Evolutionary conservation across 2,888 invertebrate genomes (phyloP).

Genomic region (Morpho achilles): DNA sequence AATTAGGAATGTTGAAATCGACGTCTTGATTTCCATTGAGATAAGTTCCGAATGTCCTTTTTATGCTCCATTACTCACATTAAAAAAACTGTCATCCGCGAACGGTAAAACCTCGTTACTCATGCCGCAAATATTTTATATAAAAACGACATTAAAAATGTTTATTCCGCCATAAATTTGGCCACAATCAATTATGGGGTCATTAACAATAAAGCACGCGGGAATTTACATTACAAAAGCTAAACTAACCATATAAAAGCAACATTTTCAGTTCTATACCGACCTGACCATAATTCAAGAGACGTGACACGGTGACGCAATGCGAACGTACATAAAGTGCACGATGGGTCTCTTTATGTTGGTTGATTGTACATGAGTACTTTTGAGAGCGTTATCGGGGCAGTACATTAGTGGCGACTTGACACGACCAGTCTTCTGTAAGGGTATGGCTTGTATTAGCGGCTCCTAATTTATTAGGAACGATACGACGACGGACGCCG

Average conservation of each 20-base stretch:
- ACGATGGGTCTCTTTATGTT: slow-evolving; percentile 37
- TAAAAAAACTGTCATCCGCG: slow-evolving; percentile 24
- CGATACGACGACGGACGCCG: slow-evolving; percentile 75
- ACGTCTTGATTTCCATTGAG: slow-evolving; percentile 17
- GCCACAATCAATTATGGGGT: slow-evolving; percentile 58
- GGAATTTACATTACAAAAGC: slow-evolving; percentile 62
- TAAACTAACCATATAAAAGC: slow-evolving; percentile 65
- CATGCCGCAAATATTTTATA: slow-evolving; percentile 36
- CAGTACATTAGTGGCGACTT: slow-evolving; percentile 73
- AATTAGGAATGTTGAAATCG: slow-evolving; percentile 23
- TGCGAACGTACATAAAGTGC: slow-evolving; percentile 22
- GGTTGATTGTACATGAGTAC: slow-evolving; percentile 54
- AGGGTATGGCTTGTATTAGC: slow-evolving; percentile 73
- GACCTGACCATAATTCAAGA: slow-evolving; percentile 34
- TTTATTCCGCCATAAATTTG: slow-evolving; percentile 46
- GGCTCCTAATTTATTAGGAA: slow-evolving; percentile 76
- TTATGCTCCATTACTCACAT: slow-evolving; percentile 26
- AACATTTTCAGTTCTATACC: slow-evolving; percentile 54
- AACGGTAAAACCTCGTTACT: slow-evolving; percentile 25
- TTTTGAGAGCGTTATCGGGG: slow-evolving; percentile 72
- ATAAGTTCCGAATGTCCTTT: slow-evolving; percentile 21
- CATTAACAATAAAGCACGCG: slow-evolving; percentile 62
- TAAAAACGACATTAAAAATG: slow-evolving; percentile 32
- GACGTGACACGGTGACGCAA: slow-evolving; percentile 26
- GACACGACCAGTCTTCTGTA: slow-evolving; percentile 76